phyloP scores from a whole-genome alignment of 2,888 invertebrate species.

The Tetranychus truncatus region DNA sequence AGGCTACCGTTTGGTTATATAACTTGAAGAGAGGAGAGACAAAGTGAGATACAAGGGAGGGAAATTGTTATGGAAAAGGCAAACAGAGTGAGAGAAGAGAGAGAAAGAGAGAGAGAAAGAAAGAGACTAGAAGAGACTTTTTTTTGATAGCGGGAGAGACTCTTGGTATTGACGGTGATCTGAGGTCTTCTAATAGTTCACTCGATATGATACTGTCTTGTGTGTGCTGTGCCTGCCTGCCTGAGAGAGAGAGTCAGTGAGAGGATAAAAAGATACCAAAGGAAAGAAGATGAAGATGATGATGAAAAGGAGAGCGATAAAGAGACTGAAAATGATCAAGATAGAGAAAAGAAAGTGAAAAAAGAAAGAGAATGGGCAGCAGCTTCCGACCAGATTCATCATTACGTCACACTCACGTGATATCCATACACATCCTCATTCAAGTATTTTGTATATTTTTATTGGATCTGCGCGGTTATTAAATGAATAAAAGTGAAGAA shows the following conservation, averaged over 20 bases:
- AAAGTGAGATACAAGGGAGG: not conserved
- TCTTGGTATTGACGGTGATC: constrained; percentile 10
- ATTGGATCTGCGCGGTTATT: not conserved
- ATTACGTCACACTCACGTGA: not conserved
- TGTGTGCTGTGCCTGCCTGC: constrained; percentile 1
- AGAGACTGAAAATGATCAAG: not conserved
- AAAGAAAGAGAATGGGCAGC: constrained; percentile 3
- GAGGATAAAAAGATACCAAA: not conserved
- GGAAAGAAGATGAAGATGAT: not conserved
- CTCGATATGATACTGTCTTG: constrained; percentile 17
- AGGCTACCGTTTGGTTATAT: not conserved
- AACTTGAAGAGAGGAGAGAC: not conserved
- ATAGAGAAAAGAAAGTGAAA: constrained; percentile 4
- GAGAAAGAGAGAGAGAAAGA: not conserved
- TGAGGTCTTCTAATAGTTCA: constrained; percentile 18
- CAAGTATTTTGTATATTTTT: not conserved
- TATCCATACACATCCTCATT: not conserved
- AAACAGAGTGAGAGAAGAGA: not conserved
- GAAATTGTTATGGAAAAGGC: not conserved
- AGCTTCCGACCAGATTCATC: not conserved
- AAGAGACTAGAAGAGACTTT: constrained; percentile 7
- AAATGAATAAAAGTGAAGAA: not conserved
- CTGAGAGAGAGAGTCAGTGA: constrained; percentile 5
- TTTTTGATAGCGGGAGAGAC: not conserved
- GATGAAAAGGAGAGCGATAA: constrained; percentile 1